Percentiles rank a stretch among this genome's conserved stretches.
Evolutionary conservation across 2,888 invertebrate species (phyloP).

Genomic region (Sesia bembeciformis): DNA sequence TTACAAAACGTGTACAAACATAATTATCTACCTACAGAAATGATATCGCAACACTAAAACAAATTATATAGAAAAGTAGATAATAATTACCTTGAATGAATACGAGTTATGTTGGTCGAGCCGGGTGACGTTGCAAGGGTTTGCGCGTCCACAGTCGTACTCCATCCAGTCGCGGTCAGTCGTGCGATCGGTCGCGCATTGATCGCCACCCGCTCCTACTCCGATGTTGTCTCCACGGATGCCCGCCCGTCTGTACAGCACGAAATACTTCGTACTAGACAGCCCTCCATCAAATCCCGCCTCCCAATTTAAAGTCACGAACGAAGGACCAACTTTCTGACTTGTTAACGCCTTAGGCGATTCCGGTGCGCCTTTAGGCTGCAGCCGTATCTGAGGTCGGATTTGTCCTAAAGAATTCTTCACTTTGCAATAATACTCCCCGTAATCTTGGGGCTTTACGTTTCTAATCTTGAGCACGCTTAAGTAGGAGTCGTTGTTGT

Average conservation of each 20-base stretch:
- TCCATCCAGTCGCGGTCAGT: constrained; percentile 84
- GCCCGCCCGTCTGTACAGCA: constrained; percentile 83
- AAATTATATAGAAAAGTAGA: constrained; percentile 2
- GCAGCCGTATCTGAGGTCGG: constrained; percentile 83
- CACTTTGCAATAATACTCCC: constrained; percentile 92
- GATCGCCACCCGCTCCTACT: constrained; percentile 58
- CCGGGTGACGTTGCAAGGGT: constrained; percentile 90
- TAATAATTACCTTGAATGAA: constrained; percentile 81
- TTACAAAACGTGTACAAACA: background rate
- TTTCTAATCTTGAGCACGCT: constrained; percentile 83
- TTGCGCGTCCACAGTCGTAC: constrained; percentile 87
- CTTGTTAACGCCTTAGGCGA: constrained; percentile 83
- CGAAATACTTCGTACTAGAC: constrained; percentile 89
- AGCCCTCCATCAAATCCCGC: constrained; percentile 94
- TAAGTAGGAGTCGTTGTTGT: constrained; percentile 89
- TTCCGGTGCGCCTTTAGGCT: constrained; percentile 92
- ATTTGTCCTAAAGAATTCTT: constrained; percentile 87
- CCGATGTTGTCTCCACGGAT: constrained; percentile 39
- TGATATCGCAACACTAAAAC: constrained; percentile 1
- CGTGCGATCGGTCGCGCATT: constrained; percentile 37
- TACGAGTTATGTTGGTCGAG: constrained; percentile 91
- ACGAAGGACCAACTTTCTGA: constrained; percentile 84
- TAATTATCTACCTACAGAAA: background rate
- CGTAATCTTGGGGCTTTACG: constrained; percentile 88
- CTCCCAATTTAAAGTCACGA: constrained; percentile 88